Base-by-base conservation (phyloP, 92 coral and sea anemone species). In the Phenganax stokvisi region DNA sequence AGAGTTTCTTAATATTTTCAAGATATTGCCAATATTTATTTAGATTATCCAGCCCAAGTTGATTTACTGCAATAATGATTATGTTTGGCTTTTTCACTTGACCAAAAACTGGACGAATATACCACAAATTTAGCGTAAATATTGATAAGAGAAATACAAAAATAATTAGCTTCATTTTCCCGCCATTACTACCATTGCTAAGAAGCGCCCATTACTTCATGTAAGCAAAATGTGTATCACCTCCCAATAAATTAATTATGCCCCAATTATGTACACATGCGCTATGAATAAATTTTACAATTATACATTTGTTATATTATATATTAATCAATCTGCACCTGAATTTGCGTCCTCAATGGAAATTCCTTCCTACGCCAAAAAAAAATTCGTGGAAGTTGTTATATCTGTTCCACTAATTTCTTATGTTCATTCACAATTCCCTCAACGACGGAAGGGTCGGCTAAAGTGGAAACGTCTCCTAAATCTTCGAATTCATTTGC, bases 361-460 rank as follows among this genome's bases (percentile, higher is more conserved):
- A 57, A 57, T 57, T 57, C 60, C 60, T 57, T 57, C 16, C 60
- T 57, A 10, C 60, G 12, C 25, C 67, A 61, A 61, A 5, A 25
- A 61, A 61, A 61, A 61, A 61, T 61, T 61, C 51, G 31, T 11
- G 25, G 25, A 67, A 27, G 12, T 67, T 67, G 3, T 20, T 51
- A 53, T 37, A 16, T 73, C 56, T 7, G 15, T 29, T 56, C 11
- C 51, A 90, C 83, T 56, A 90, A 83, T 67, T 84, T 86, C 57
- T 84, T 69, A 53, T 94, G 98, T 51, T 90, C 97, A 73, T 76
- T 87, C 13, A 94, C 97, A 25, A 94, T 94, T 17, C 84, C 87
- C n/a, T 94, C 97, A 29, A 94, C 98, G 44, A 94, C 96, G 1
- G 92, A 85, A 0, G 98, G 97, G 25, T 94, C 98, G 15, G 98